phyloP scores from a whole-genome alignment of 2,113 vertebrate species.

The Narcine bancroftii region DNA sequence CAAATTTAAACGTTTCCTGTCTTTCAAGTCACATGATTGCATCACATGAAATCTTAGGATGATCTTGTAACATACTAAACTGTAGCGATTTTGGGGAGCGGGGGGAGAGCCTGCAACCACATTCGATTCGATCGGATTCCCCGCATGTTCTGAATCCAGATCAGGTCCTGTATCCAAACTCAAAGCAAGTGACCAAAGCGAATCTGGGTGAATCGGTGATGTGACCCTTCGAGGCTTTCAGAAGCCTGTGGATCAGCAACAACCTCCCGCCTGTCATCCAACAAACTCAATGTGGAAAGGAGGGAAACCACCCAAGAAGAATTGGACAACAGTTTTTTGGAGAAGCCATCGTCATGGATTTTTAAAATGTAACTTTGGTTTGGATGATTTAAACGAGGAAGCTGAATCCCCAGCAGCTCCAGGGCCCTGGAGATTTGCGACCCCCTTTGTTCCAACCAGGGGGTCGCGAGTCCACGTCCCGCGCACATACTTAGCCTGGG shows the following conservation, averaged over 20 bases:
- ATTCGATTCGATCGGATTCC: neutral
- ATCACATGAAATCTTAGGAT: slow-evolving; percentile 1
- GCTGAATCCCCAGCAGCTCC: neutral
- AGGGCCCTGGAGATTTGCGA: neutral
- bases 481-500: slow-evolving; percentile 63
- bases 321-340: neutral
- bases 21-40: neutral
- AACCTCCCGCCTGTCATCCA: neutral
- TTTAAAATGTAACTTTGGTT: neutral
- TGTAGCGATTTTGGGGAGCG: neutral
- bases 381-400: neutral
- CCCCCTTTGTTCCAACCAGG: too few species aligned
- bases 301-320: neutral
- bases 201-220: too few species aligned
- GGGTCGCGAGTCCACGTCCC: too few species aligned
- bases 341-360: neutral
- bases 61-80: neutral
- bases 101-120: neutral
- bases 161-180: neutral
- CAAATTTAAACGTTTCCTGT: neutral
- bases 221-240: neutral
- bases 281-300: too few species aligned
- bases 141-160: neutral
- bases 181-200: neutral
- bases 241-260: too few species aligned